These are phyloP conservation scores for Microchirus variegatus DNA, from an alignment of 2,797 vertebrate genomes.

Conservation along the genomic window DNA sequence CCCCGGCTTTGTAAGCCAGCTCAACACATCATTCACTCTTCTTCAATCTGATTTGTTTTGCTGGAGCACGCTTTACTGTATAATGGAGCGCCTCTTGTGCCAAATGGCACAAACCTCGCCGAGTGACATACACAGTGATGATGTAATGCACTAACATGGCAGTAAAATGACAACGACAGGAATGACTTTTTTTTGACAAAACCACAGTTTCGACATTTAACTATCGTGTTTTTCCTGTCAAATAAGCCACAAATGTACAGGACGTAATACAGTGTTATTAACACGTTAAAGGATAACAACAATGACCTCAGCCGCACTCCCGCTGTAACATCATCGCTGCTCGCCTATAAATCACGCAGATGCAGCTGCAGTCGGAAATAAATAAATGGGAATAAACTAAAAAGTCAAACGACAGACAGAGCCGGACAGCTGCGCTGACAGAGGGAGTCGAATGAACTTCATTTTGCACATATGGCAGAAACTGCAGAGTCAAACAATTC, in stretches of 20 bases:
- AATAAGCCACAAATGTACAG: background rate
- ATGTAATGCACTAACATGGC: slow-evolving; percentile 31
- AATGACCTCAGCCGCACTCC: slow-evolving; percentile 32
- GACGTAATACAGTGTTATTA: background rate
- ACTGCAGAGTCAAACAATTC: slow-evolving; percentile 59
- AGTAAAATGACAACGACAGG: too few relatives aligned
- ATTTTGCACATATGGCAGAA: slow-evolving; percentile 64
- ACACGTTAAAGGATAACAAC: slow-evolving; percentile 3
- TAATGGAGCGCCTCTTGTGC: slow-evolving; percentile 25
- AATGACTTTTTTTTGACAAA: too few relatives aligned
- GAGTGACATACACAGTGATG: slow-evolving; percentile 21
- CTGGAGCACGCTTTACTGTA: slow-evolving; percentile 25
- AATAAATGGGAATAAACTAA: slow-evolving; percentile 32
- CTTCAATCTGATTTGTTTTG: slow-evolving; percentile 25
- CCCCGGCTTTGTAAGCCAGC: slow-evolving; percentile 52
- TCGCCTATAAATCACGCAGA: slow-evolving; percentile 29
- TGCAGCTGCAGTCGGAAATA: slow-evolving; percentile 33
- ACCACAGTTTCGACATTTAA: too few relatives aligned
- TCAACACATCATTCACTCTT: slow-evolving; percentile 38
- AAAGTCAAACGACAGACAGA: slow-evolving; percentile 33
- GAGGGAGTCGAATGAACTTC: slow-evolving; percentile 51
- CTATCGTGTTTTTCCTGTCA: too few relatives aligned
- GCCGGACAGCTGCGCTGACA: slow-evolving; percentile 56
- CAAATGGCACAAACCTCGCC: slow-evolving; percentile 44
- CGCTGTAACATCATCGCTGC: slow-evolving; percentile 37